Evolutionary conservation across 2,797 vertebrate genomes (phyloP), one percentile per base, ranked within the genome.

Genomic region (Hyperoplus immaculatus): DNA sequence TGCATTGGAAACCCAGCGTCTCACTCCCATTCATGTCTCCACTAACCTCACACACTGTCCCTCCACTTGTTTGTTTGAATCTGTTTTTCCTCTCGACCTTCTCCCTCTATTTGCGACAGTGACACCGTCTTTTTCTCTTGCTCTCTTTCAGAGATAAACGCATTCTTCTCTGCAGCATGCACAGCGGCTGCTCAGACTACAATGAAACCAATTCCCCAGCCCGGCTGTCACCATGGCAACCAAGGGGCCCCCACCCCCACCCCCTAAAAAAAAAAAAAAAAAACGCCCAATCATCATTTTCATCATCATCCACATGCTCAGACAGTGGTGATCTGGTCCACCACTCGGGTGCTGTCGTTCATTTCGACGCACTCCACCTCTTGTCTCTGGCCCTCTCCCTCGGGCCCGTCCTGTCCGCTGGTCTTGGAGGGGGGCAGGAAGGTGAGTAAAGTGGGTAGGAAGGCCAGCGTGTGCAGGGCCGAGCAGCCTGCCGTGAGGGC

Each of bases 321-420:
- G 89, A 99, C 98, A 51, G 98, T 99, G 89, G 98, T 99, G 94
- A 99, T 99, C 94, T 99, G 97, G 94, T 99, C 98, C 63, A 99
- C 98, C 89, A 99, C 98, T 83, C 96, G 94, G 15, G 97, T 99
- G 90, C 97, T 97, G 96, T 99, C 97, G 84, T 96, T 97, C 97
- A 99, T 99, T 94, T 99, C 98, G 6, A 99, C 97, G 56, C 98
- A 99, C 87, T 99, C 98, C 77, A 98, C 97, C 87, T 99, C 98
- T 87, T 97, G 97, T 50, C 95, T 94, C 84, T 95, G 96, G 72
- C 96, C 96, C 36, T 95, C 96, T 47, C 93, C 95, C 1, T 96
- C 96, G 21, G 96, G 96, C 83, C 95, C 95, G 91, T 95, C 29
- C 29, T 29, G 95, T 76, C 95, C 95, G 77, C 95, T 96, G 93